Evolutionary conservation across 2,888 invertebrate species (phyloP).

Genomic region (Leptopilina myrica): DNA sequence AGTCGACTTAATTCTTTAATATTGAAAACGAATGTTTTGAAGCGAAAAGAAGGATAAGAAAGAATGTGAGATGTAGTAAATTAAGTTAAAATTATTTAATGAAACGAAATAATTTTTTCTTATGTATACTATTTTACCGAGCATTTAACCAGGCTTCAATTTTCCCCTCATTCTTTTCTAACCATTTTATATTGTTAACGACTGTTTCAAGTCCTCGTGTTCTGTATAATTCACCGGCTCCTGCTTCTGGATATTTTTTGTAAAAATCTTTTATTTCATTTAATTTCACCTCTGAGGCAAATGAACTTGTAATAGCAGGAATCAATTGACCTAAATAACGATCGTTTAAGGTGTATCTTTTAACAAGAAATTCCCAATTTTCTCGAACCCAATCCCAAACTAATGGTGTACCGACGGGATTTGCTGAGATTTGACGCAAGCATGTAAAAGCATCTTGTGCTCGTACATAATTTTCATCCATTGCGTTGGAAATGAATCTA

Average conservation of each 20-base stretch:
- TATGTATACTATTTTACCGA: slow-evolving; percentile 9
- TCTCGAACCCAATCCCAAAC: slow-evolving; percentile 91
- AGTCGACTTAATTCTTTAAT: no score
- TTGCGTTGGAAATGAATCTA: slow-evolving; percentile 86
- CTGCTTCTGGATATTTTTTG: slow-evolving; percentile 87
- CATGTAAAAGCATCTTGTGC: slow-evolving; percentile 91
- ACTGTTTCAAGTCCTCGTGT: slow-evolving; percentile 87
- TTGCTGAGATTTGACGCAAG: slow-evolving; percentile 82
- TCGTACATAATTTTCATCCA: slow-evolving; percentile 86
- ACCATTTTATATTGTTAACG: slow-evolving; percentile 89
- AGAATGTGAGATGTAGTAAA: no score
- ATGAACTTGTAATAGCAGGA: slow-evolving; percentile 83
- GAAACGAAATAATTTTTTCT: no score
- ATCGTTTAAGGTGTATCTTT: slow-evolving; percentile 89
- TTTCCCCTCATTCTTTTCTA: slow-evolving; percentile 79
- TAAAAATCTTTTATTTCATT: slow-evolving; percentile 90
- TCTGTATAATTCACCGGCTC: slow-evolving; percentile 88
- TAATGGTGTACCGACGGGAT: slow-evolving; percentile 85
- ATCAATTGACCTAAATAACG: slow-evolving; percentile 88
- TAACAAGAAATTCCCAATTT: slow-evolving; percentile 86
- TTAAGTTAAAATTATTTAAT: no score
- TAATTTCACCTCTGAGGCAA: slow-evolving; percentile 83
- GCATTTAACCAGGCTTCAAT: slow-evolving; percentile 82
- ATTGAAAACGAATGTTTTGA: no score
- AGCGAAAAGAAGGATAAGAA: no score